Evolutionary conservation across 2,888 invertebrate species (phyloP), one percentile per base, ranked within the genome.

Genomic region (Odontocolon sp.): DNA sequence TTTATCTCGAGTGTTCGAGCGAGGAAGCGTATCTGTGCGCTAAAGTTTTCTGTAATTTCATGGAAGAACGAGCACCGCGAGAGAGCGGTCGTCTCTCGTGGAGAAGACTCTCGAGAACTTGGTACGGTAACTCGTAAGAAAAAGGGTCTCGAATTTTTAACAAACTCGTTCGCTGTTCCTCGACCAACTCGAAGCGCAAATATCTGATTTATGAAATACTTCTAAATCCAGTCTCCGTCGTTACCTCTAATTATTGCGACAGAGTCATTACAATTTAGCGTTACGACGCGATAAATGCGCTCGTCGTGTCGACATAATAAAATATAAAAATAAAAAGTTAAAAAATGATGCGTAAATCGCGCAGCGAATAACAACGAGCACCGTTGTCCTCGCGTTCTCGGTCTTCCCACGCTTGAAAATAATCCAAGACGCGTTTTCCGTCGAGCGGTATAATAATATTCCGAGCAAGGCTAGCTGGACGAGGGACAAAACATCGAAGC

Each of bases 41-140:
- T 66, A 61, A 64, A 69, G 61, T 70, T 76, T 75, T 76, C 70
- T 52, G 66, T 66, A 72, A 77, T 77, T 77, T 72, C 72, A 77
- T 57, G 77, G 77, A 68, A 77, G 63, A 77, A 72, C 64, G 77
- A 77, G 52, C 64, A 77, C 33, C 63, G n/a, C n/a, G n/a, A n/a
- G 67, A 68, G 50, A 61, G 31, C 31, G 47, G 21, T 14, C 21
- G 16, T 63, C 57, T 47, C 45, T 40, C 45, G 26, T 9, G n/a
- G 11, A 14, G 50, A 50, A 47, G 8, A 50, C 26, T 38, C 21
- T 36, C 26, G 50, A 23, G 16, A 33, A 54, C 31, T 54, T 31
- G 18, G 31, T n/a, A 9, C 18, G n/a, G n/a, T 54, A 31, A 31
- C 33, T 54, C 54, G 31, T 33, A 54, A 9, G 33, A 54, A 31